phyloP scores from a whole-genome alignment of 2,113 vertebrate genomes.

The Stigmatopora argus region DNA sequence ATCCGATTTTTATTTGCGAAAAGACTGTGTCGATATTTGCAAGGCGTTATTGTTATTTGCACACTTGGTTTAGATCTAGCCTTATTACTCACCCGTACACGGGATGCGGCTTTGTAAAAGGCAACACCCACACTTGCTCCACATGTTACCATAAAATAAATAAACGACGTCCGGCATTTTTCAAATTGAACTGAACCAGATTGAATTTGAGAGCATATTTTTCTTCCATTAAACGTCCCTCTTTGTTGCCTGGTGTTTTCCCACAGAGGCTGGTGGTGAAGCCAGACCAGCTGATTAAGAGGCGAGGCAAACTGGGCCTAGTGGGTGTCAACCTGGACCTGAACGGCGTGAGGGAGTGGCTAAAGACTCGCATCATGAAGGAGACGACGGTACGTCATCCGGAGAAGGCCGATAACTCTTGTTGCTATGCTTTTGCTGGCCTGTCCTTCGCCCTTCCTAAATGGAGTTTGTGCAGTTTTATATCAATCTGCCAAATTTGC shows the following conservation, averaged over 20 bases:
- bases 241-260: neutral
- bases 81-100: neutral
- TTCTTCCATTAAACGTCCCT: neutral
- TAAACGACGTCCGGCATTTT: neutral
- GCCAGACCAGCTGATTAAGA: constrained; percentile 96
- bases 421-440: constrained; percentile 28
- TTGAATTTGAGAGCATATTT: neutral
- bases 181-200: neutral
- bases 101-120: neutral
- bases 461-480: neutral
- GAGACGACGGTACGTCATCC: constrained; percentile 80
- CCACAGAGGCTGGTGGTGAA: constrained; percentile 88
- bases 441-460: constrained; percentile 20
- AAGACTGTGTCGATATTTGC: neutral
- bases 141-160: neutral
- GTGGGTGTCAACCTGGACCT: constrained; percentile 87
- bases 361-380: constrained; percentile 80
- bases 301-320: constrained; percentile 92
- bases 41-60: neutral
- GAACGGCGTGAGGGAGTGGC: constrained; percentile 83
- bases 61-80: neutral
- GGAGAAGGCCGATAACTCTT: constrained; percentile 9
- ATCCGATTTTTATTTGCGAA: neutral
- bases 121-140: neutral
- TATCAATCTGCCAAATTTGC: neutral